Evolutionary conservation across 2,888 invertebrate genomes (phyloP), one percentile per base, ranked within the genome.

Genomic region (Lycaena phlaeas): DNA sequence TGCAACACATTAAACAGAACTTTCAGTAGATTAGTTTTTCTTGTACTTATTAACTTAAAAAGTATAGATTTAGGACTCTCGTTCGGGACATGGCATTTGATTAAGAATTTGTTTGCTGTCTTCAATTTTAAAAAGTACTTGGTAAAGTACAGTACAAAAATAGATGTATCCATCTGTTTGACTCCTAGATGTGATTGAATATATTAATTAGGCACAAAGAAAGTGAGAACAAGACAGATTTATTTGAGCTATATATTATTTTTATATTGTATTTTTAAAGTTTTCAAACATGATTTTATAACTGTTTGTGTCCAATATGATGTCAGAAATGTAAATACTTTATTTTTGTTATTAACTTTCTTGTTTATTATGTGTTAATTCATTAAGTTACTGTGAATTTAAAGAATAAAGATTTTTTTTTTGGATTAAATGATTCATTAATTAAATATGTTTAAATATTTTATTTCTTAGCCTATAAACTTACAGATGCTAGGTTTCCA

Each of bases 271-370:
- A 18, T 25, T 14, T 38, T 31, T 36, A 40, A 17, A 38, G 12
- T 36, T 41, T 38, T 41, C 9, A 22, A 30, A 31, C 10, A 31
- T 18, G 14, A 12, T 18, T 22, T n/a, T 25, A 14, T 14, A 14
- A 25, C 14, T 18, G 18, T 18, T 44, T 44, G 41, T 44, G 36
- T 48, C 36, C 36, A 17, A 42, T 28, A 10, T 18, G 39, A 46
- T 38, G n/a, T 39, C 34, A 27, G 22, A 41, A 18, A 53, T 78
- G 79, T 81, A 76, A 68, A 79, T 78, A 78, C 57, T 64, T 68
- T 71, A 71, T 68, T 70, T 78, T 77, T 77, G 74, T 81, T 78
- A 72, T 67, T 49, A 63, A 68, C 67, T 71, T 62, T 70, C 66
- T 71, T 59, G 60, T 74, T 74, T 75, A 70, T 75, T 70, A 68